Base-by-base conservation (phyloP, 2,113 vertebrate species). In the Kryptolebias marmoratus region DNA sequence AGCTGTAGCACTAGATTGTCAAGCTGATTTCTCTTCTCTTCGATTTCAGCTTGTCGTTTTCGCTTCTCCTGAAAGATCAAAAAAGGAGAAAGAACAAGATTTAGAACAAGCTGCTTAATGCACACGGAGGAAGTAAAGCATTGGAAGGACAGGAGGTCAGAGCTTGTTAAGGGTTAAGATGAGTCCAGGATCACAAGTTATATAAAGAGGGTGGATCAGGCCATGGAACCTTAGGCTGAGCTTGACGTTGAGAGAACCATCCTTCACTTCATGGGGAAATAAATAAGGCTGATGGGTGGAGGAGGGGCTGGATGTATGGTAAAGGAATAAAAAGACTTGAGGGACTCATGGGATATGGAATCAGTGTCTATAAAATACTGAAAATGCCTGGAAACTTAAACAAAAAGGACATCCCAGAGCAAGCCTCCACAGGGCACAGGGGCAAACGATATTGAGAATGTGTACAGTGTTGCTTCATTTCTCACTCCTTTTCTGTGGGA, bases 11-110 rank as follows among this genome's bases (percentile, higher is more conserved):
- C 96, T 90, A 98, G 94, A 70, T 97, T 96, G 71, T 99, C 98
- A 4, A 99, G 95, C 92, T 99, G 95, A 60, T 94, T 93, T 82
- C 97, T 93, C 90, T 97, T 98, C 84, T 95, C 94, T 91, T 98
- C 96, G 88, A 98, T 98, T 92, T 97, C 97, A 44, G 95, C 94
- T 94, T 98, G 98, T 36, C 96, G 91, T 94, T 98, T 98, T 85
- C 96, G 93, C 92, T 98, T 99, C 91, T 98, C 97, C 97, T 98
- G 93, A 87, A 88, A 94, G 87, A 91, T 76, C 75, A 82, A 80
- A 27, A 72, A 12, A 42, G 22, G 61, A 4, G 45, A 36, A 28
- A 12, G 18, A 1, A 47, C 18, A 3, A n/a, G 18, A 48, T n/a
- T 52, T 52, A n/a, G 6, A 52, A 52, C 18, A 1, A 52, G 7